Conservation (phyloP, 2,888 invertebrate species). For the Ecliptopera silaceata region DNA sequence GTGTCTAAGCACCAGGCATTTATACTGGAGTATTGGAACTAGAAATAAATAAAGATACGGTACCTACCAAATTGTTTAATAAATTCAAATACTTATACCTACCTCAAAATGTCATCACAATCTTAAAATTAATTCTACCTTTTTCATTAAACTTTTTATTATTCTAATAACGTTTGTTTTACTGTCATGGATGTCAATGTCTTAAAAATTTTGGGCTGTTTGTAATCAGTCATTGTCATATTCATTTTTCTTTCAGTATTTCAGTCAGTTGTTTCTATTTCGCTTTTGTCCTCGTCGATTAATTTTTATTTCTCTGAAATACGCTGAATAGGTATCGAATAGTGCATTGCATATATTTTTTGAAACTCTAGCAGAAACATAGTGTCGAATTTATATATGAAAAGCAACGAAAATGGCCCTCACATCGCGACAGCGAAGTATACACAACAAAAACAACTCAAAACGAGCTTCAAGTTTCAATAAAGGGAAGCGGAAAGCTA, state of each 20-base stretch:
- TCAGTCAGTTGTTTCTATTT: not conserved
- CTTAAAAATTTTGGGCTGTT: no score
- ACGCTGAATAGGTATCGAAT: not conserved
- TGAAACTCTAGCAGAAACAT: not conserved
- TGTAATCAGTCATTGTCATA: no score
- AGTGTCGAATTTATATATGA: constrained; percentile 7
- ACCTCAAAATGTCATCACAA: no score
- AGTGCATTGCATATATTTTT: not conserved
- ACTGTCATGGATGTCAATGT: no score
- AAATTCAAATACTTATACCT: no score
- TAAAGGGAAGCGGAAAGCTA: constrained; percentile 68
- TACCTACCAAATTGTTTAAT: no score
- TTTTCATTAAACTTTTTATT: no score
- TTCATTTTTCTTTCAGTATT: no score
- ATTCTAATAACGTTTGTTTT: no score
- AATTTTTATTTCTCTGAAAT: not conserved
- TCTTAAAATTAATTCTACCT: no score
- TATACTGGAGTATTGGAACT: constrained; percentile 13
- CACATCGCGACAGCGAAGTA: constrained; percentile 73
- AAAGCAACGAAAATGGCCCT: constrained; percentile 58
- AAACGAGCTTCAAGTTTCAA: constrained; percentile 71
- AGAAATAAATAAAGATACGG: no score
- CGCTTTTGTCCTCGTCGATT: not conserved
- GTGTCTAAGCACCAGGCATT: constrained; percentile 12
- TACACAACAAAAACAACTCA: constrained; percentile 72